phyloP scores from a whole-genome alignment of 1,140 invertebrate genomes.

The Philaenus spumarius region DNA sequence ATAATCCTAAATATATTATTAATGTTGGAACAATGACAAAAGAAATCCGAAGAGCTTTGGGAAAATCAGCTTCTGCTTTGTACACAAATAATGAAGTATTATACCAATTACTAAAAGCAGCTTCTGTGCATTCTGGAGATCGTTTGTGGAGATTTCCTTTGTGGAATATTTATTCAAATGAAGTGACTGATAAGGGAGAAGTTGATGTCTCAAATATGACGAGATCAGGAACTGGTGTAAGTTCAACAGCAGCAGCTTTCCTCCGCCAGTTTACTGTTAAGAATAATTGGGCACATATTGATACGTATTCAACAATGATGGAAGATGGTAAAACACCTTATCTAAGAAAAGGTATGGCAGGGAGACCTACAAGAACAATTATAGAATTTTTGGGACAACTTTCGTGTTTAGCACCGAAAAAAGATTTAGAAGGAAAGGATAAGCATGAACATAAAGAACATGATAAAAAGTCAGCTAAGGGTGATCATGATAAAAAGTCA shows the following conservation, averaged over 20 bases:
- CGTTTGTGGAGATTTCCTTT: slow-evolving; percentile 59
- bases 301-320: slow-evolving; percentile 48
- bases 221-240: slow-evolving; percentile 36
- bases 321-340: slow-evolving; percentile 61
- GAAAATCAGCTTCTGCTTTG: slow-evolving; percentile 46
- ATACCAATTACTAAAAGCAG: slow-evolving; percentile 44
- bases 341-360: slow-evolving; percentile 64
- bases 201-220: slow-evolving; percentile 19
- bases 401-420: slow-evolving; percentile 14
- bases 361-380: slow-evolving; percentile 71
- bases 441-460: too few relatives aligned
- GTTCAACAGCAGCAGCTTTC: slow-evolving; percentile 51
- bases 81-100: slow-evolving; percentile 47
- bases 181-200: slow-evolving; percentile 34
- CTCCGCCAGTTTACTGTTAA: slow-evolving; percentile 49
- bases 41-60: slow-evolving; percentile 38
- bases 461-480: too few relatives aligned
- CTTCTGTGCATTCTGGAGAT: slow-evolving; percentile 51
- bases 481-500: too few relatives aligned
- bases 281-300: slow-evolving; percentile 50
- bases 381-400: slow-evolving; percentile 58
- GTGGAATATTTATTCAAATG: slow-evolving; percentile 43
- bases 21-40: slow-evolving; percentile 49
- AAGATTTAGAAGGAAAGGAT: too few relatives aligned
- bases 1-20: slow-evolving; percentile 48